A percentile compares a stretch with the other conserved stretches of the same genome.
Evolutionary conservation across 2,113 vertebrate genomes (phyloP).

Genomic region (Oxyruncus cristatus): DNA sequence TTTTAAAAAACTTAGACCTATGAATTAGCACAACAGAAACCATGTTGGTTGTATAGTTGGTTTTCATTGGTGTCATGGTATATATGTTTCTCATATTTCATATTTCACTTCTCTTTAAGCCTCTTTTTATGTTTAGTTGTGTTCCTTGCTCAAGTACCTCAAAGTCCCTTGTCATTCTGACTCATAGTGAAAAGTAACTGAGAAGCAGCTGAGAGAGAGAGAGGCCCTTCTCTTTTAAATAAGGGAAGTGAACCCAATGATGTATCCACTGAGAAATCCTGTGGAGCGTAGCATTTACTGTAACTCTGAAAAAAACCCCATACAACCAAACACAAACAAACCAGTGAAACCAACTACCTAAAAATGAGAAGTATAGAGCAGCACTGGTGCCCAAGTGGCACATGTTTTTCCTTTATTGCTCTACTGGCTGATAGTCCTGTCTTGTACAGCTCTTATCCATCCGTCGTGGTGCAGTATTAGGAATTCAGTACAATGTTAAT

Average conservation of each 20-base stretch:
- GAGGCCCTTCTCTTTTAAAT: background rate
- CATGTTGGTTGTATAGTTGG: background rate
- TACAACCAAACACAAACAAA: background rate
- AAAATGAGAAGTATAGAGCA: background rate
- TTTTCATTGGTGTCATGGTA: background rate
- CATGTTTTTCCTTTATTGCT: background rate
- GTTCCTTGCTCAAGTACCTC: background rate
- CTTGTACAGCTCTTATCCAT: rapidly evolving
- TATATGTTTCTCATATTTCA: background rate
- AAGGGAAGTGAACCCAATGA: background rate
- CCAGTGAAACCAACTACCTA: background rate
- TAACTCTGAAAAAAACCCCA: background rate
- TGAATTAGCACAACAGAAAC: background rate
- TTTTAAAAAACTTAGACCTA: background rate
- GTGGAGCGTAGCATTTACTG: background rate
- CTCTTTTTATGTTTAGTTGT: background rate
- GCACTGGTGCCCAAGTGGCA: rapidly evolving
- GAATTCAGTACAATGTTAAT: background rate
- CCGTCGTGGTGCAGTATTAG: background rate
- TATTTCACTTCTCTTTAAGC: background rate
- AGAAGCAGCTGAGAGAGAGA: background rate
- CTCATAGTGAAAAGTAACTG: conserved; percentile 15
- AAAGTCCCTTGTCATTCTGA: background rate
- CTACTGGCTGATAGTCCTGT: background rate
- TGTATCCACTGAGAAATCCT: background rate